Evolutionary conservation across 1,140 invertebrate genomes (phyloP), one percentile per base, ranked within the genome.

Genomic region (Bombus balteatus): DNA sequence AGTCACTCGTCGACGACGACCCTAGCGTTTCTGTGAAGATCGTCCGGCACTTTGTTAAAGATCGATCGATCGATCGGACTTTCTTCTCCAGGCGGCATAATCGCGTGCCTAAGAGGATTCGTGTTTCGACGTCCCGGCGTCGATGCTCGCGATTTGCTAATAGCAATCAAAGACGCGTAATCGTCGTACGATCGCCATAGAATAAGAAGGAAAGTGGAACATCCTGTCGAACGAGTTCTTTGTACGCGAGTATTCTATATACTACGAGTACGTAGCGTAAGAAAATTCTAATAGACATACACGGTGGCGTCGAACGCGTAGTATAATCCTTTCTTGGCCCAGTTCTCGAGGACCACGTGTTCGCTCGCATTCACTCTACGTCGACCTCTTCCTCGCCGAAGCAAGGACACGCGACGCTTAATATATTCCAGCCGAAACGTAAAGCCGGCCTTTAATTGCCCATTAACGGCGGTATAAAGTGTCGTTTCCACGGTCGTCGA

Each of bases 401-500:
- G 47, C 75, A 79, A 66, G 72, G 78, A 72, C 72, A 47, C 76
- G 71, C 72, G 66, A 79, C 83, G 91, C 88, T 91, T 90, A 90
- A 94, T 92, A 92, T 93, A 93, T 93, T 91, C 82, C 85, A 47
- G 28, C 79, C 73, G 86, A 93, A 93, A 92, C 89, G 91, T 88
- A 93, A 91, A 88, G 82, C 85, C 86, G 85, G 85, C 92, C 90
- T 92, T 93, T 93, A 94, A 94, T 92, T 92, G 91, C 89, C 93
- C 92, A 93, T 93, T 93, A 93, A 90, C 87, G 88, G 91, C 91
- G 90, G 10, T 74, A 53, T 87, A 90, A 92, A 94, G 92, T 92
- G 93, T 94, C 91, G 92, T 93, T 94, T 94, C 91, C 90, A 90
- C 83, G 87, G 90, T 83, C 91, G 88, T 92, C 92, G 92, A 93